Base-by-base conservation (phyloP, 2,113 vertebrate species). In the Brachyhypopomus occidentalis region DNA sequence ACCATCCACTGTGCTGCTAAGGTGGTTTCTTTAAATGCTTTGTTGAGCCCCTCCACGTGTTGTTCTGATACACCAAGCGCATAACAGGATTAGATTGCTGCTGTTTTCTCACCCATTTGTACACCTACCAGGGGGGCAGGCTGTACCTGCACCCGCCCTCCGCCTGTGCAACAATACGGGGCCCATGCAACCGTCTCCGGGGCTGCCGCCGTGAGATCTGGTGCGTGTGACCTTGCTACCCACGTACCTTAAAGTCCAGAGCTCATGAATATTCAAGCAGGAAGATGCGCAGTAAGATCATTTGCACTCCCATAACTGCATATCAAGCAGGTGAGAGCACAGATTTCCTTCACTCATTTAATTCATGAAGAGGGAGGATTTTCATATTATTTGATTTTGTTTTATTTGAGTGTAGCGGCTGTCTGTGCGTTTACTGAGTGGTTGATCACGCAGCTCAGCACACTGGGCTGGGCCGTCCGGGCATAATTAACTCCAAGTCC, bases 61-160 rank as follows among this genome's bases (percentile, higher is more conserved):
- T 74, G 60, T 30, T 72, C 71, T 59, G 75, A 36, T 34, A 69
- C 14, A 34, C 30, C 79, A 56, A 22, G 60, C 72, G 30, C 27
- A 81, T 34, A 72, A 67, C 72, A 25, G 72, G 60, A 81, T 81
- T 81, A 66, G 72, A 81, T 81, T 80, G 74, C 79, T 64, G 79
- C 66, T 80, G 74, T 74, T 80, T 66, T 80, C 60, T 74, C 78
- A 63, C 78, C 58, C 23, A 45, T 79, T 71, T 58, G 64, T 14
- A 27, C 59, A 64, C 36, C 64, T 74, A 73, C 45, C 70, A 20
- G 55, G 70, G 70, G 73, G 66, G 41, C 78, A 55, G 70, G 58
- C 27, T n/a, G 20, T 41, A 7, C 36, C 36, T 4, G 17, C 38
- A 36, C 48, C 20, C 5, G 12, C 20, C 59, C 62, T 58, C 62